Base-by-base conservation (phyloP, 1,140 invertebrate species). In the Drosophila takahashii region DNA sequence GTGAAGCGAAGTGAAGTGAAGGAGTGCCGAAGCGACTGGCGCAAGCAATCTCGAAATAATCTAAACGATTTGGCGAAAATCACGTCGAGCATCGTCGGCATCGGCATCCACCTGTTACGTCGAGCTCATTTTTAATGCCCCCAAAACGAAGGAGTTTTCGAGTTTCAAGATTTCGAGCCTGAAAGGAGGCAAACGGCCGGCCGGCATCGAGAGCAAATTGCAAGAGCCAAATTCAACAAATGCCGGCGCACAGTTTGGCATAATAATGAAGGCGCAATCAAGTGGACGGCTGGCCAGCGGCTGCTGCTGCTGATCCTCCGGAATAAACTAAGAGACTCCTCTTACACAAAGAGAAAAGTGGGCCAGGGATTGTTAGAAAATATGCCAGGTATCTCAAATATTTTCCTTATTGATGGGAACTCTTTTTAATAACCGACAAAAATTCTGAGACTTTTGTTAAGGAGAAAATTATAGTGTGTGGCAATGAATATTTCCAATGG, bases 231-330 rank as follows among this genome's bases (percentile, higher is more conserved):
- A 89, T 89, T 89, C 84, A 89, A 89, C 84, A 79, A 89, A 89
- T 89, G 79, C 84, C 84, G 74, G 80, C 77, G 73, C 77, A 84
- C 84, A 89, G 84, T 89, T 89, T 84, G 84, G 84, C 84, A 89
- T 89, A 89, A 89, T 89, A 89, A 89, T 89, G 84, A 89, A 89
- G 84, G 84, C 79, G 79, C 84, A 89, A 89, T 89, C 84, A 89
- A 89, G 58, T 80, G 45, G 67, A 77, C 72, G 72, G 78, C 66
- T 60, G 79, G 79, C 74, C 69, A 61, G 58, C 60, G 52, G 60
- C 65, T 58, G 50, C 48, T 50, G 37, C 39, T 57, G 54, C 52
- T 70, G 64, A 71, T 70, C 65, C 41, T 71, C 42, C 42, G 22
- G 47, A 69, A 56, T 69, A 32, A 69, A 26, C 64, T 56, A 18